A percentile compares a stretch with the other conserved stretches of the same genome.
Conservation (phyloP, 2,888 invertebrate genomes). For the Sphinx pinastri region DNA sequence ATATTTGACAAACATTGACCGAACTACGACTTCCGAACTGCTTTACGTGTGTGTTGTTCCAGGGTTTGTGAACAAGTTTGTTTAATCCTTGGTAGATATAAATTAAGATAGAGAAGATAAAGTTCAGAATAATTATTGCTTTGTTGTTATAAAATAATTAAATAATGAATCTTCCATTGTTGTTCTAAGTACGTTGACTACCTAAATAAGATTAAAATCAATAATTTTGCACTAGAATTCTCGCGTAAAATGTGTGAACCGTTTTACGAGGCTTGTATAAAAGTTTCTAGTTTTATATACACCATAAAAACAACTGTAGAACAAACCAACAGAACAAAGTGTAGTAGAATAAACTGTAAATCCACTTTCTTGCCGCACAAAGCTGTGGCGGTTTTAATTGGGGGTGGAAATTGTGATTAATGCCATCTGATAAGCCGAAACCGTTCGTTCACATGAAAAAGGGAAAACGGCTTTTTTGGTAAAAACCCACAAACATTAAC, state of each 20-base stretch:
- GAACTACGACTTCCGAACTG: slow-evolving; percentile 33
- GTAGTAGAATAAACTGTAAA: slow-evolving; percentile 65
- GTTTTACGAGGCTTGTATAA: slow-evolving; percentile 51
- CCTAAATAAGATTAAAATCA: not conserved
- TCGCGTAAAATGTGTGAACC: slow-evolving; percentile 40
- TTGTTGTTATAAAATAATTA: no score
- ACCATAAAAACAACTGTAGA: slow-evolving; percentile 68
- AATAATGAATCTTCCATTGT: no score
- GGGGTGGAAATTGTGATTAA: slow-evolving; percentile 83
- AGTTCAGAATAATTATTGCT: not conserved
- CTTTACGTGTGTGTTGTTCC: not conserved
- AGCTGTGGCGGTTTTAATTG: slow-evolving; percentile 75
- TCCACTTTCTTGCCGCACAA: slow-evolving; percentile 49
- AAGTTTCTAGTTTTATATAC: slow-evolving; percentile 59
- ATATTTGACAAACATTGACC: slow-evolving; percentile 40
- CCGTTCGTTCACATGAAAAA: slow-evolving; percentile 65
- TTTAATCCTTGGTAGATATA: no score
- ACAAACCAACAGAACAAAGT: slow-evolving; percentile 65
- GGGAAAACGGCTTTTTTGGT: slow-evolving; percentile 62
- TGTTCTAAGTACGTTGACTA: not conserved
- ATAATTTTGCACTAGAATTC: slow-evolving; percentile 18
- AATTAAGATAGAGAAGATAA: no score
- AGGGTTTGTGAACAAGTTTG: not conserved
- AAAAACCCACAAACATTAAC: slow-evolving; percentile 80
- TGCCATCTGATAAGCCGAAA: slow-evolving; percentile 76